These are phyloP conservation scores for Podabrus alpinus DNA, from an alignment of 2,888 invertebrate species.

Conservation along the genomic window DNA sequence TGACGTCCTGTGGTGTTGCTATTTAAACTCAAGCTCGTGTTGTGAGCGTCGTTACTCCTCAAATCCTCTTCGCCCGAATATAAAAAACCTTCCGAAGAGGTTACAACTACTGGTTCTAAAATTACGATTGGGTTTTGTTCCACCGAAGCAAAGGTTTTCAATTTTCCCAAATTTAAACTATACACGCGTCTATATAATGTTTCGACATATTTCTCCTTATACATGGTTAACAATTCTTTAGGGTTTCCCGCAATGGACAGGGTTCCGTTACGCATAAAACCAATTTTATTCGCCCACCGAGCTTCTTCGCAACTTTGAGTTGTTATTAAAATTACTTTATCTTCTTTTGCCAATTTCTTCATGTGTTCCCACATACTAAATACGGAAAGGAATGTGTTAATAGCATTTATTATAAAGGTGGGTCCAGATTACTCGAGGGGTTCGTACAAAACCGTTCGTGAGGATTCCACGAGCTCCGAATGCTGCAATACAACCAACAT, in stretches of 20 bases:
- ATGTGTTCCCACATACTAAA: constrained; percentile 31
- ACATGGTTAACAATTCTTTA: constrained; percentile 13
- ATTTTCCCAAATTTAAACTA: constrained; percentile 4
- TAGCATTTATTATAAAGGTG: neutral
- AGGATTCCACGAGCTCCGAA: too few relatives aligned
- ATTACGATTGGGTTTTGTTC: constrained; percentile 28
- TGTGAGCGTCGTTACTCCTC: neutral
- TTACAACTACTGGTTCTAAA: constrained; percentile 13
- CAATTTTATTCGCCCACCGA: constrained; percentile 24
- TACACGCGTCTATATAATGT: constrained; percentile 27
- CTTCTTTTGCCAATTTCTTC: constrained; percentile 19
- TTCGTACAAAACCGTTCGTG: too few relatives aligned
- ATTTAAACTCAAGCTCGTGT: neutral
- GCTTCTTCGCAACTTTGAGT: constrained; percentile 32
- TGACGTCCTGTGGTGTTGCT: neutral
- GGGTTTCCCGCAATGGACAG: constrained; percentile 29
- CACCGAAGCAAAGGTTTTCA: constrained; percentile 16
- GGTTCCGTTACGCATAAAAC: constrained; percentile 29
- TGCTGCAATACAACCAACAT: too few relatives aligned
- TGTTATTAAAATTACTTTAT: constrained; percentile 26
- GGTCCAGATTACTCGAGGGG: too few relatives aligned
- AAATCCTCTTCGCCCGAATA: constrained; percentile 20
- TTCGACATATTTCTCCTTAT: constrained; percentile 26
- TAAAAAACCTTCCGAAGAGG: constrained; percentile 33
- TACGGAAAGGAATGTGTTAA: neutral